These are phyloP conservation scores for Mizuhopecten yessoensis DNA, from an alignment of 1,140 invertebrate species.

Conservation along the genomic window DNA sequence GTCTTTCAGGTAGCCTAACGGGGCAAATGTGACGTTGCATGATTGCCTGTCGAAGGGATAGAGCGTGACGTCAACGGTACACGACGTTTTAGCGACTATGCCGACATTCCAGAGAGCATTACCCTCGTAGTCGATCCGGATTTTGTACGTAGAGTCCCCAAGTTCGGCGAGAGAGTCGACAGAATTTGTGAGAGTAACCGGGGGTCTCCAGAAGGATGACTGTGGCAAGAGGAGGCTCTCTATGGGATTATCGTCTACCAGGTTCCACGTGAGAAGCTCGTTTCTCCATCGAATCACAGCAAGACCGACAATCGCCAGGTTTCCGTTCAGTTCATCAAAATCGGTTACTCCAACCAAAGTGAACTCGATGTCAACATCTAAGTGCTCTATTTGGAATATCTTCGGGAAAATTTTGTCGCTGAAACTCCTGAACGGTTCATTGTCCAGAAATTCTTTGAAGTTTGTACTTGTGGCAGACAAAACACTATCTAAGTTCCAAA, in stretches of 20 bases:
- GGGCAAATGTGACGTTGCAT: slow-evolving; percentile 54
- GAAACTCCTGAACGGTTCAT: slow-evolving; percentile 46
- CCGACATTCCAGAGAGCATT: slow-evolving; percentile 54
- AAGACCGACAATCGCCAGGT: slow-evolving; percentile 54
- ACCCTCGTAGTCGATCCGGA: slow-evolving; percentile 49
- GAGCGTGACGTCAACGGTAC: slow-evolving; percentile 60
- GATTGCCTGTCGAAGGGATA: slow-evolving; percentile 62
- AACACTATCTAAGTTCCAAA: neutral
- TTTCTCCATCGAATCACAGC: slow-evolving; percentile 53
- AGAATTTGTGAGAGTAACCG: slow-evolving; percentile 58
- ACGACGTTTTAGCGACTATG: slow-evolving; percentile 55
- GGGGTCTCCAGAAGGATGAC: slow-evolving; percentile 57
- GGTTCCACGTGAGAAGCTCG: slow-evolving; percentile 56
- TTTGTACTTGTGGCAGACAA: neutral
- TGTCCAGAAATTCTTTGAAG: slow-evolving; percentile 45
- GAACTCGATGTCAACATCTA: slow-evolving; percentile 55
- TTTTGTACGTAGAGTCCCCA: slow-evolving; percentile 53
- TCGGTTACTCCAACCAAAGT: slow-evolving; percentile 56
- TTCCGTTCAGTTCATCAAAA: slow-evolving; percentile 61
- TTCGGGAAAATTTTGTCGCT: slow-evolving; percentile 58
- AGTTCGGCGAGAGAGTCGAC: slow-evolving; percentile 54
- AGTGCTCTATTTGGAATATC: slow-evolving; percentile 37
- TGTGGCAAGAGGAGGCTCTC: slow-evolving; percentile 49
- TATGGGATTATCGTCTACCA: slow-evolving; percentile 22
- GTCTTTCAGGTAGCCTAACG: slow-evolving; percentile 58